These are phyloP conservation scores for Ephestia elutella DNA, from an alignment of 1,140 invertebrate species.

Conservation along the genomic window DNA sequence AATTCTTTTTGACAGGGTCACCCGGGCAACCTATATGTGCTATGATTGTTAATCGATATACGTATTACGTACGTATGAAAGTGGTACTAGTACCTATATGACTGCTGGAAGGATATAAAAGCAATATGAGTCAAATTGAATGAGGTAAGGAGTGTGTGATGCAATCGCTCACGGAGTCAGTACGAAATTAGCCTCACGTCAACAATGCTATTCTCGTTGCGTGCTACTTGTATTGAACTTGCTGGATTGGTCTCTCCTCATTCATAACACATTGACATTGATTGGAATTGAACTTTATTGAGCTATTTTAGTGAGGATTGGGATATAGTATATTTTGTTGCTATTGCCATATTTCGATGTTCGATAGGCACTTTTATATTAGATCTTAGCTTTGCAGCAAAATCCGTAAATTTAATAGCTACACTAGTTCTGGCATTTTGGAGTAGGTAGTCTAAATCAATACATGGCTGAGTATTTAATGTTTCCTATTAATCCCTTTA, in stretches of 20 bases:
- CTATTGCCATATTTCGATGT: background rate
- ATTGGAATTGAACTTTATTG: background rate
- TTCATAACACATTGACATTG: constrained; percentile 1
- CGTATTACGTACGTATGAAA: too few relatives aligned
- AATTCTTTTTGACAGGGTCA: too few relatives aligned
- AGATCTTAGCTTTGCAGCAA: too few relatives aligned
- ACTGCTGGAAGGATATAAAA: background rate
- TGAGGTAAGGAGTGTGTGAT: background rate
- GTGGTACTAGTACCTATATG: too few relatives aligned
- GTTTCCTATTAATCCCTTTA: too few relatives aligned
- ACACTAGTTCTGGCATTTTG: too few relatives aligned
- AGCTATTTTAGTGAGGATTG: background rate
- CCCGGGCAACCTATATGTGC: too few relatives aligned
- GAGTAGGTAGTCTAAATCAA: too few relatives aligned
- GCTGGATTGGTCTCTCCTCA: background rate
- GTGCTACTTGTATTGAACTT: background rate
- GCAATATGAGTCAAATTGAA: background rate
- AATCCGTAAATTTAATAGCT: too few relatives aligned
- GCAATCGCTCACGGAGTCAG: background rate
- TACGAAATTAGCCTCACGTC: background rate
- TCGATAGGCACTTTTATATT: too few relatives aligned
- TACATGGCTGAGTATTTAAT: too few relatives aligned
- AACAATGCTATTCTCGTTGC: background rate
- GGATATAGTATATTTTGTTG: background rate
- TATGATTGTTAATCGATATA: too few relatives aligned